Evolutionary conservation across 2,797 vertebrate species (phyloP), one percentile per base, ranked within the genome.

Genomic region (Uromys caudimaculatus): DNA sequence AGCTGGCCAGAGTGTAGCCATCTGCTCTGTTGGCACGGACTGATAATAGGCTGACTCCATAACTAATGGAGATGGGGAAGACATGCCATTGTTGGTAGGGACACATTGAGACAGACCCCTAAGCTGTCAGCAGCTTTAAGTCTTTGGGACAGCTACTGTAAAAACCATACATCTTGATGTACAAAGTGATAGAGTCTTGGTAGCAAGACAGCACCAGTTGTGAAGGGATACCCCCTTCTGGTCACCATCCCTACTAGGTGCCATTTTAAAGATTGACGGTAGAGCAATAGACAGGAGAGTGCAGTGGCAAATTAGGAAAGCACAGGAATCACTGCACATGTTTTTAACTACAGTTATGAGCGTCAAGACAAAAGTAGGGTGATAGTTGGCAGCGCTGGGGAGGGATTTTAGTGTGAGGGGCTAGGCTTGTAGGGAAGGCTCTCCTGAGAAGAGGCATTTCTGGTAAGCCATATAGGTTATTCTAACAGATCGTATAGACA

Each of bases 21-120:
- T 94, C 95, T 97, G 94, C 52, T 94, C 60, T 96, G 76, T 95
- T 97, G 95, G 95, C 93, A 97, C 50, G 56, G 71, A 16, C 75
- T 92, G 44, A 58, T 52, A 32, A 32, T 56, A 10, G 62, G 58
- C 79, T 71, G 87, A 54, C 35, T 95, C 95, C 60, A 69, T 91
- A 94, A 93, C 24, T 93, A 90, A 58, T 41, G 86, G 75, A 81
- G 54, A 93, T 32, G 50, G 76, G 91, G 35, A 44, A 79, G 84
- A n/a, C n/a, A 13, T 56, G 41, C 29, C 41, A 12, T n/a, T 89
- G 23, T 62, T 84, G 90, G 50, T 73, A 83, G 54, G 13, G 54
- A 94, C 58, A 41, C 47, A 35, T 1, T 12, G 83, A 93, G 84
- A 90, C 87, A 0, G 79, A 85, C 54, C 73, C 29, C 29, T 67